These are phyloP conservation scores for Alethe diademata DNA, from an alignment of 2,113 vertebrate species.

Conservation along the genomic window DNA sequence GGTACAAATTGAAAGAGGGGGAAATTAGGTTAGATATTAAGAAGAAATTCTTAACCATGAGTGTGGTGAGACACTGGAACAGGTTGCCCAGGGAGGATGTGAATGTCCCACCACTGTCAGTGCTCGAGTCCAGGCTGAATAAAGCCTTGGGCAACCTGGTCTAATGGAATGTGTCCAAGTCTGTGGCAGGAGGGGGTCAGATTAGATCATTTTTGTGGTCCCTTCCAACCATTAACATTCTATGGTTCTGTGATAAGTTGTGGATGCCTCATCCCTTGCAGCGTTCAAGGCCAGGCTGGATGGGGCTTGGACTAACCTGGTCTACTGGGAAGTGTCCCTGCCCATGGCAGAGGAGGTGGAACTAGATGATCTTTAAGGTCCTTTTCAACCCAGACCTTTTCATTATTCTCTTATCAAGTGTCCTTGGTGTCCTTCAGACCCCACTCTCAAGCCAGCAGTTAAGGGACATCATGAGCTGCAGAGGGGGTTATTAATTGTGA, in stretches of 20 bases:
- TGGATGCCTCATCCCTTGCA: background rate
- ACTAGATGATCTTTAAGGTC: background rate
- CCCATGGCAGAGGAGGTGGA: background rate
- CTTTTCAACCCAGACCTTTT: background rate
- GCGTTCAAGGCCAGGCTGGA: background rate
- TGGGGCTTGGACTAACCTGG: background rate
- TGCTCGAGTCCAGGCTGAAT: background rate
- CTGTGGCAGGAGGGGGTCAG: accelerated
- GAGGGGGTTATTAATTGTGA: background rate
- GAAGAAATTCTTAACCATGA: background rate
- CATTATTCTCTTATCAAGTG: background rate
- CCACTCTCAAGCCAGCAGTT: background rate
- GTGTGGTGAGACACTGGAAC: background rate
- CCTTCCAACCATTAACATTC: background rate
- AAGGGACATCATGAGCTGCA: background rate
- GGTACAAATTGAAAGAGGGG: background rate
- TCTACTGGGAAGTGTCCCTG: background rate
- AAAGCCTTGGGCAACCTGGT: background rate
- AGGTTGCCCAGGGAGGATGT: background rate
- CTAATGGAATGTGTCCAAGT: background rate
- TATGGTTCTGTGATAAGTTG: background rate
- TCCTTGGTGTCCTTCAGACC: background rate
- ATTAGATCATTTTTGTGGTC: background rate
- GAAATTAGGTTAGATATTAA: background rate
- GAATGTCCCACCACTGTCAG: background rate